These are phyloP conservation scores for Phortica magna DNA, from an alignment of 2,888 invertebrate genomes.

Conservation along the genomic window DNA sequence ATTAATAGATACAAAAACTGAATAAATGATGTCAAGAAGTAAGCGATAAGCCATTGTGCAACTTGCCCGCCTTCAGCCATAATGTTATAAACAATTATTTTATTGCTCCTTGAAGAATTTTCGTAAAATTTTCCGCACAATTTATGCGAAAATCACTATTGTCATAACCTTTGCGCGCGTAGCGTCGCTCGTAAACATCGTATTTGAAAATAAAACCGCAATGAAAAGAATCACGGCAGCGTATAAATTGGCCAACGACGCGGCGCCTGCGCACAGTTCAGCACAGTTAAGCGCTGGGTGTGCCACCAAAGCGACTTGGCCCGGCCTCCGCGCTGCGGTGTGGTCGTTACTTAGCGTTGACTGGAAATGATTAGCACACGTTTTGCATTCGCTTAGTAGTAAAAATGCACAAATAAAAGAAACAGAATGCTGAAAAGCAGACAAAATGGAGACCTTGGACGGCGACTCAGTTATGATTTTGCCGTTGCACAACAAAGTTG, in stretches of 20 bases:
- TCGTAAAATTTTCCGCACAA: constrained; percentile 16
- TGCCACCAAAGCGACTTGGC: constrained; percentile 7
- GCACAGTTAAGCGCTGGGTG: constrained; percentile 12
- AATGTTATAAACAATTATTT: neutral
- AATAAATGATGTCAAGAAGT: too few relatives aligned
- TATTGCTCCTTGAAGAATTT: constrained; percentile 6
- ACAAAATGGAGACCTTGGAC: constrained; percentile 28
- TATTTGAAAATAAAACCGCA: neutral
- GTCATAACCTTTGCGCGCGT: constrained; percentile 4
- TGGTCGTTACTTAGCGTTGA: constrained; percentile 26
- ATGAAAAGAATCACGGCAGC: neutral
- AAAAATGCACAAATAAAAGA: constrained; percentile 18
- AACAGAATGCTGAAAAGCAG: neutral
- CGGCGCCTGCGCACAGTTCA: constrained; percentile 21
- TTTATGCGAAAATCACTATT: constrained; percentile 14
- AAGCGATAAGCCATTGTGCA: too few relatives aligned
- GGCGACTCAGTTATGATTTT: constrained; percentile 20
- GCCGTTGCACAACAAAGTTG: constrained; percentile 8
- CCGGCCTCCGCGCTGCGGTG: neutral
- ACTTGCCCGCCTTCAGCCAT: too few relatives aligned
- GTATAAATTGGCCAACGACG: neutral
- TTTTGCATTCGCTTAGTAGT: constrained; percentile 43
- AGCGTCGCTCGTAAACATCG: neutral
- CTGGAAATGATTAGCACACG: constrained; percentile 52
- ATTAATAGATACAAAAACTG: neutral